These are phyloP conservation scores for Otus sunia DNA, from an alignment of 2,113 vertebrate genomes.

Conservation along the genomic window DNA sequence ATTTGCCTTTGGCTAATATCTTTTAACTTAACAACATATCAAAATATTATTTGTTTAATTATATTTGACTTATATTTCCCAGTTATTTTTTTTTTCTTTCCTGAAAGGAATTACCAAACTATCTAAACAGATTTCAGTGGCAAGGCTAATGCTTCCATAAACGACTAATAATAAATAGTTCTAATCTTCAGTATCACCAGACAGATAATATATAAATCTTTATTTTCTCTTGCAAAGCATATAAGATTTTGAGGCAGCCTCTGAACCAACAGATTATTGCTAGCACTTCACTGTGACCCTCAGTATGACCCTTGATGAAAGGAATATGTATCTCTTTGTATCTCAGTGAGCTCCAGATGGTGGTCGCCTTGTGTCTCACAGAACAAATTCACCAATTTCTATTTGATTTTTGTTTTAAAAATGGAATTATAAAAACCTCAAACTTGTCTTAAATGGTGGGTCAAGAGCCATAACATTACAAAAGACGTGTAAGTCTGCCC, in stretches of 20 bases:
- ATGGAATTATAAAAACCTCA: not conserved
- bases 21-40: conserved; percentile 7
- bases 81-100: not conserved
- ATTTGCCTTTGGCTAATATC: conserved; percentile 51
- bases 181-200: not conserved
- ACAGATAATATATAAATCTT: not conserved
- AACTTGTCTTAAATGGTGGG: not conserved
- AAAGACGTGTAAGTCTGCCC: not conserved
- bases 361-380: not conserved
- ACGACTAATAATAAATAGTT: not conserved
- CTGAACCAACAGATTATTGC: not conserved
- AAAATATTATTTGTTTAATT: conserved; percentile 56
- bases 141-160: not conserved
- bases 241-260: not conserved
- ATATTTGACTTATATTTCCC: conserved; percentile 26
- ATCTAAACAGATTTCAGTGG: not conserved
- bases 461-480: not conserved
- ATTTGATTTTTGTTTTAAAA: not conserved
- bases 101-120: not conserved
- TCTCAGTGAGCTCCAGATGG: not conserved
- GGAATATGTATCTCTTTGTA: not conserved
- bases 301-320: not conserved
- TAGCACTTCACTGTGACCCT: not conserved
- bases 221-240: not conserved
- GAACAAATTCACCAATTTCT: not conserved